Conservation (phyloP, 2,113 vertebrate genomes). For the Apaloderma vittatum region DNA sequence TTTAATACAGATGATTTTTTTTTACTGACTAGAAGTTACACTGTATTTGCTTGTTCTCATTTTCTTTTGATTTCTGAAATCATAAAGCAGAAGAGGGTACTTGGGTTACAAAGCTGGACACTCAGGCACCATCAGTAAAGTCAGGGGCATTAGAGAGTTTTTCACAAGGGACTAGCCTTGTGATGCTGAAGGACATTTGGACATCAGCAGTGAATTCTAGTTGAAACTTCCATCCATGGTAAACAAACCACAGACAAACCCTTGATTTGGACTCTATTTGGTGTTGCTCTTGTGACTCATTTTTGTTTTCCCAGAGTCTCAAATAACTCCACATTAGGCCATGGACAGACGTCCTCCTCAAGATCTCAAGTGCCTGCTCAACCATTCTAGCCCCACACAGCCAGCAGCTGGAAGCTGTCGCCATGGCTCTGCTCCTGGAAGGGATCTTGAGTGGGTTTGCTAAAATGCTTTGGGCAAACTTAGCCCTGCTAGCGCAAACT, state of each 20-base stretch:
- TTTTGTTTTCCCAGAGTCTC: background rate
- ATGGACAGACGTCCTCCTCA: background rate
- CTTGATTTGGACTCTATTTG: background rate
- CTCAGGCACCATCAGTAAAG: background rate
- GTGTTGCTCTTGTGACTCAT: background rate
- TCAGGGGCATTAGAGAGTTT: background rate
- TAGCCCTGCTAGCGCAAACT: background rate
- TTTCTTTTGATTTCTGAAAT: constrained; percentile 1
- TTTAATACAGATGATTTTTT: background rate
- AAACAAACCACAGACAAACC: background rate
- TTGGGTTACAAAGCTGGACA: background rate
- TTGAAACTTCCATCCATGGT: background rate
- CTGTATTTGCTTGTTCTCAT: background rate
- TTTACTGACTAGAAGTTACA: background rate
- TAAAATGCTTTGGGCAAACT: background rate
- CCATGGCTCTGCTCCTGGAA: background rate
- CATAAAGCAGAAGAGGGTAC: background rate
- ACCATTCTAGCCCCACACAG: background rate
- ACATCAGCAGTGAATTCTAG: background rate
- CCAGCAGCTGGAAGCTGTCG: background rate
- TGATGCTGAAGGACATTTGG: background rate
- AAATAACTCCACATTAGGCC: background rate
- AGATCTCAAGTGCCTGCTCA: background rate
- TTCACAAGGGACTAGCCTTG: background rate
- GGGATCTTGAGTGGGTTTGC: background rate